phyloP scores from a whole-genome alignment of 2,797 vertebrate species.

The Discoglossus pictus region DNA sequence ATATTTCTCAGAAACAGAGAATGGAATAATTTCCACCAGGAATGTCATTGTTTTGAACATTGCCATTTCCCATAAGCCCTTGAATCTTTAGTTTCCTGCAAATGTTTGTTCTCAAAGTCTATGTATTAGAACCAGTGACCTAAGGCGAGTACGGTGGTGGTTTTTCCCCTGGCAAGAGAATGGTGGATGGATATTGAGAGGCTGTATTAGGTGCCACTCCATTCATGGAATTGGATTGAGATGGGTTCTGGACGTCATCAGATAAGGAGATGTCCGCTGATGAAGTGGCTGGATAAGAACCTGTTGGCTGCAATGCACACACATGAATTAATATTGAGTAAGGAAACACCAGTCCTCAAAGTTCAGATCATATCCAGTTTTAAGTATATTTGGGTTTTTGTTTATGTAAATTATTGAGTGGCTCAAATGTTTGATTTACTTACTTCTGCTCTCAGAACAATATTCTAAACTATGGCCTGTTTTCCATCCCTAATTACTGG shows the following conservation, averaged over 20 bases:
- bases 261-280: constrained; percentile 69
- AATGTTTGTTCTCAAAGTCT: constrained; percentile 13
- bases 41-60: constrained; percentile 23
- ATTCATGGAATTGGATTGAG: constrained; percentile 72
- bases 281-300: constrained; percentile 70
- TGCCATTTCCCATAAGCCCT: constrained; percentile 18
- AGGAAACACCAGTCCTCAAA: no score
- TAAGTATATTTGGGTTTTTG: no score
- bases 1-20: background rate
- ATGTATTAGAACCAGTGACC: constrained; percentile 12
- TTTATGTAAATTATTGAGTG: no score
- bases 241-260: constrained; percentile 68
- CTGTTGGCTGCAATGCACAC: constrained; percentile 75
- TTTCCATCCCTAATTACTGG: no score
- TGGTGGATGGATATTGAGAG: constrained; percentile 70
- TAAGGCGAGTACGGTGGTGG: constrained; percentile 90
- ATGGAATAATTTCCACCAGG: constrained; percentile 7
- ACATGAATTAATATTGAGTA: no score
- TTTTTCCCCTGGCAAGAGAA: constrained; percentile 82
- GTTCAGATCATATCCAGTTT: no score
- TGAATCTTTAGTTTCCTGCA: constrained; percentile 23
- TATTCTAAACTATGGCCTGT: no score
- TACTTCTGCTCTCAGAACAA: no score
- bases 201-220: constrained; percentile 79
- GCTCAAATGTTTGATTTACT: no score